Evolutionary conservation across 2,888 invertebrate genomes (phyloP), one percentile per base, ranked within the genome.

Genomic region (Leptinotarsa peninsularis): DNA sequence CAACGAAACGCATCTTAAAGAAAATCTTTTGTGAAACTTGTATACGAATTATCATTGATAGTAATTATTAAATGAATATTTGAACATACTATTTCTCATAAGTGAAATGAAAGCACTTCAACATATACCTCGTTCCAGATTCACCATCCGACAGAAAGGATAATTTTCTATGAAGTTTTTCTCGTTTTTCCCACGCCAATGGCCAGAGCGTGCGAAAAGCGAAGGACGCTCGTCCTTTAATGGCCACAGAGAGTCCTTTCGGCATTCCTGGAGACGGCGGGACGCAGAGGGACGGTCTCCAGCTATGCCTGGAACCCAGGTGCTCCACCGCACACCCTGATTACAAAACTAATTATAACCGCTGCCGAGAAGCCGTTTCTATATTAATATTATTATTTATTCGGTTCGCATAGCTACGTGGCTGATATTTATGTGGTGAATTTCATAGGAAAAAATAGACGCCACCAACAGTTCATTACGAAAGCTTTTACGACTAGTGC

Each of bases 301-400:
- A 67, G 66, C 52, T 23, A 71, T 68, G 71, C 63, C 63, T 75
- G 76, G 78, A 80, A 82, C 85, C 80, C 87, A 87, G 87, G 87
- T 87, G 87, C 82, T 80, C 69, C 78, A 74, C 82, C 82, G 82
- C 82, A 84, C 83, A 83, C 85, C 84, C 84, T 85, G 85, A 86
- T 86, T 87, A 86, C 85, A 86, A 87, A 87, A 86, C 86, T 86
- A 87, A 87, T 87, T 87, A 87, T 84, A 84, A 85, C 82, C 82
- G 84, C 82, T 85, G 84, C 85, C 85, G 85, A 86, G 85, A 86
- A 86, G 85, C 85, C 81, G 78, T 80, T 82, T 83, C 83, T 85
- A 82, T 84, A 85, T 84, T 86, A 83, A 83, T 83, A 83, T 82
- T 85, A 84, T 85, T 84, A 84, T 85, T 84, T 85, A 84, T 85